phyloP scores from a whole-genome alignment of 1,140 invertebrate genomes.

The Mylabris phalerata region DNA sequence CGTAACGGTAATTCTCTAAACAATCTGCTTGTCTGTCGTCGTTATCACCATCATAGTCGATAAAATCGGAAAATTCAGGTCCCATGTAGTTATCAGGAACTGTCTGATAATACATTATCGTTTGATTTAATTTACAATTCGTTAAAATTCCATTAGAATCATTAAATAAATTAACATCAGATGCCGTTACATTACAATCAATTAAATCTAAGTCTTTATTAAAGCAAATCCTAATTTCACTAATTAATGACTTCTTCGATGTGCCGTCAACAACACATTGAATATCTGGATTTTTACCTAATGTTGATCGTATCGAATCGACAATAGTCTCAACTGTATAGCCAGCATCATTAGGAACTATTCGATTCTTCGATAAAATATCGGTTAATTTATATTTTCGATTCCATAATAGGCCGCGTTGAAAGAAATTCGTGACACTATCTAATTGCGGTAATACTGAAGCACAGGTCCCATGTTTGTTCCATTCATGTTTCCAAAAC shows the following conservation, averaged over 20 bases:
- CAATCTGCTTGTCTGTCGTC: not conserved
- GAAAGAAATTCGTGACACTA: constrained; percentile 67
- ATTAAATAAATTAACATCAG: constrained; percentile 11
- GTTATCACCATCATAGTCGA: constrained; percentile 5
- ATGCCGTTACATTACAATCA: constrained; percentile 22
- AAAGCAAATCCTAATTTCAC: constrained; percentile 62
- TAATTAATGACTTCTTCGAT: constrained; percentile 49
- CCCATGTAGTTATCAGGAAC: constrained; percentile 10
- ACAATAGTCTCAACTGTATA: constrained; percentile 53
- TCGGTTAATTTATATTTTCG: constrained; percentile 56
- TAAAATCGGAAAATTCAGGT: not conserved
- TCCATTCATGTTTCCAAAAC: constrained; percentile 80
- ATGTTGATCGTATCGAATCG: constrained; percentile 47
- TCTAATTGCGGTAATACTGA: constrained; percentile 51
- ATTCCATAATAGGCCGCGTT: constrained; percentile 56
- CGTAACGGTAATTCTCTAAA: constrained; percentile 11
- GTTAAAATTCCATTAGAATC: constrained; percentile 41
- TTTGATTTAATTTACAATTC: constrained; percentile 50
- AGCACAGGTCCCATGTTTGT: constrained; percentile 79
- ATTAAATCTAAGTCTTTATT: constrained; percentile 52
- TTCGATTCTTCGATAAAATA: constrained; percentile 50
- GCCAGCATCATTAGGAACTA: constrained; percentile 51
- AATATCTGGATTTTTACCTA: constrained; percentile 54
- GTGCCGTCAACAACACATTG: constrained; percentile 54
- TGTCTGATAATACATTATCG: constrained; percentile 49